Conservation (phyloP, 2,888 invertebrate genomes). For the Heteropelma amictum region DNA sequence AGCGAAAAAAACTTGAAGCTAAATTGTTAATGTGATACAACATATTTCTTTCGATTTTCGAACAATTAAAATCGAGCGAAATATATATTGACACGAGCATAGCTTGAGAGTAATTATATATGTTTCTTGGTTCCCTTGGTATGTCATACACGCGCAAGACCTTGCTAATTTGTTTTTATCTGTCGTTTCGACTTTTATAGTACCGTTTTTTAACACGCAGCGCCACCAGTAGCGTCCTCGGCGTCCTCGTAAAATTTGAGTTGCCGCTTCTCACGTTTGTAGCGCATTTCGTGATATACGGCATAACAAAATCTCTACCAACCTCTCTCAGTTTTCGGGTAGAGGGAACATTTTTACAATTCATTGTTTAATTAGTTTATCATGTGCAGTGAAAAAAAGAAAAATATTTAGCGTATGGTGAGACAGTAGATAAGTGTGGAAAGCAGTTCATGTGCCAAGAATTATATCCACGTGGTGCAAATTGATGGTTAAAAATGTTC, state of each 20-base stretch:
- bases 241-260: not conserved
- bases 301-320: not conserved
- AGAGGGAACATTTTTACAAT: conserved; percentile 20
- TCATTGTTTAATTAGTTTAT: conserved; percentile 24
- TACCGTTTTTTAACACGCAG: not conserved
- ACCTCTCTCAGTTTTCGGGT: conserved; percentile 16
- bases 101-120: too few relatives aligned
- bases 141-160: too few relatives aligned
- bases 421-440: conserved; percentile 8
- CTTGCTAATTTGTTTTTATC: not conserved
- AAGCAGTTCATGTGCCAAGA: conserved; percentile 12
- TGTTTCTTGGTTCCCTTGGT: too few relatives aligned
- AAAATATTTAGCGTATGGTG: conserved; percentile 23
- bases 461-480: conserved; percentile 44
- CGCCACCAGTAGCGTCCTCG: not conserved
- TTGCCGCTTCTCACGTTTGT: not conserved
- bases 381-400: not conserved
- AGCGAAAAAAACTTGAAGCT: too few relatives aligned
- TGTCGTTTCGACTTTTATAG: not conserved
- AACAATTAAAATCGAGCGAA: too few relatives aligned
- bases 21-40: too few relatives aligned
- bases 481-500: conserved; percentile 42
- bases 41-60: too few relatives aligned
- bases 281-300: conserved; percentile 7
- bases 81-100: too few relatives aligned